Evolutionary conservation across 2,113 vertebrate genomes (phyloP), one percentile per base, ranked within the genome.

Genomic region (Callipepla squamata): DNA sequence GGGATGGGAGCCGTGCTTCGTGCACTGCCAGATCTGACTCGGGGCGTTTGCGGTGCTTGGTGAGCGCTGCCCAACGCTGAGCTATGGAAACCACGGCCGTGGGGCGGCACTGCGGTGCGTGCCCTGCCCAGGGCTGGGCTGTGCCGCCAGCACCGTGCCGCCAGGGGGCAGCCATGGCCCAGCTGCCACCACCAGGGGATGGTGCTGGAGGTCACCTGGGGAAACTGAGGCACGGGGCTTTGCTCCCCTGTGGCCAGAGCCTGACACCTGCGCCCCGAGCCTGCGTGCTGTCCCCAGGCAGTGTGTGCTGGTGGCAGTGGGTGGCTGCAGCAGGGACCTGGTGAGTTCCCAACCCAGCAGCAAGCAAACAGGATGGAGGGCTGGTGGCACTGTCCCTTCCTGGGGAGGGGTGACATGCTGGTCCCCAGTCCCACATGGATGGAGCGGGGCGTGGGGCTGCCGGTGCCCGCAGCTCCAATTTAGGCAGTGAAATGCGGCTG

Each of bases 41-140:
- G 7, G 14, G 6, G 4, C 6, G 1, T 0, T 53, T 14, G 13
- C 1, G 45, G 9, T 32, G 1, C 0, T 0, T 11, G 14, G 11
- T 18, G 53, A 19, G 40, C 0, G 0, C 9, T 68, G 32, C 21
- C 17, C 53, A 10, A 55, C 28, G 58, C n/a, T 23, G 58, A 53
- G 51, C 26, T 53, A 16, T 14, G 59, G 7, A 38, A 23, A 23
- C 34, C 3, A 21, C 19, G 53, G 53, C 30, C 21, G 28, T 22
- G 11, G 1, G 0, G 26, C 5, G 7, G 32, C 13, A 19, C 3
- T 30, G 26, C 30, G 4, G 9, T 20, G 40, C 5, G 9, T 23
- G 40, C 4, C 25, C 23, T 8, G 32, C 25, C 17, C 9, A 18
- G 36, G 42, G 1, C 30, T 11, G 14, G 13, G 5, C 19, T 34